phyloP scores from a whole-genome alignment of 2,888 invertebrate genomes.

The Netelia fuscicornis region DNA sequence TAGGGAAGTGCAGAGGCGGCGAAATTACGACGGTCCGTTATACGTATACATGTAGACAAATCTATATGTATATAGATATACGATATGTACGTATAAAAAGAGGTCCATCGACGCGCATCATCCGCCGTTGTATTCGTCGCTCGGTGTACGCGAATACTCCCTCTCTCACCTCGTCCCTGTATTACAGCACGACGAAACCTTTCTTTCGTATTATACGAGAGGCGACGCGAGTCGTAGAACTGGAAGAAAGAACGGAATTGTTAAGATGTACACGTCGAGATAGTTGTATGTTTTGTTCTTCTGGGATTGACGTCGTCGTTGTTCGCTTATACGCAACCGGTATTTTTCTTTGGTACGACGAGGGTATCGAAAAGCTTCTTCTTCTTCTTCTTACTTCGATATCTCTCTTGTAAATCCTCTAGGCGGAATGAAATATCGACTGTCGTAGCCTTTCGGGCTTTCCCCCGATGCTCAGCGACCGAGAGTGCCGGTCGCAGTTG shows the following conservation, averaged over 20 bases:
- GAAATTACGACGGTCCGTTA: constrained; percentile 60
- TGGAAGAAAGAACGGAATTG: constrained; percentile 45
- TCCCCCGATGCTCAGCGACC: not conserved
- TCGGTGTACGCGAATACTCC: constrained; percentile 17
- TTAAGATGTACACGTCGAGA: not conserved
- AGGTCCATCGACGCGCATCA: constrained; percentile 9
- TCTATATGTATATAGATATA: constrained; percentile 18
- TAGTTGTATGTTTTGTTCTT: constrained; percentile 45
- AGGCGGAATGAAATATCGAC: constrained; percentile 63
- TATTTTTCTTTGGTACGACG: constrained; percentile 38
- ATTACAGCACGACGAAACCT: not conserved
- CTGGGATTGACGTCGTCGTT: constrained; percentile 1
- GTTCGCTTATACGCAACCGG: constrained; percentile 15
- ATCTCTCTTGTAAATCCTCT: constrained; percentile 15
- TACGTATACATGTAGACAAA: constrained; percentile 42
- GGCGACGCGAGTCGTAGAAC: constrained; percentile 9
- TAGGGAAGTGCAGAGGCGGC: constrained; percentile 79
- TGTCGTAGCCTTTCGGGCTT: not conserved
- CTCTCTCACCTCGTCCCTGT: not conserved
- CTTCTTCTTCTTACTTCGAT: constrained; percentile 6
- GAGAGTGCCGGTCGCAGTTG: constrained; percentile 30
- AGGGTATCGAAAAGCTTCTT: constrained; percentile 31
- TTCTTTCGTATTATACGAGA: constrained; percentile 20
- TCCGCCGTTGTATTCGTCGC: constrained; percentile 40
- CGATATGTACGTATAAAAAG: not conserved